Evolutionary conservation across 2,797 vertebrate species (phyloP).

Genomic region (Distichodus sexfasciatus): DNA sequence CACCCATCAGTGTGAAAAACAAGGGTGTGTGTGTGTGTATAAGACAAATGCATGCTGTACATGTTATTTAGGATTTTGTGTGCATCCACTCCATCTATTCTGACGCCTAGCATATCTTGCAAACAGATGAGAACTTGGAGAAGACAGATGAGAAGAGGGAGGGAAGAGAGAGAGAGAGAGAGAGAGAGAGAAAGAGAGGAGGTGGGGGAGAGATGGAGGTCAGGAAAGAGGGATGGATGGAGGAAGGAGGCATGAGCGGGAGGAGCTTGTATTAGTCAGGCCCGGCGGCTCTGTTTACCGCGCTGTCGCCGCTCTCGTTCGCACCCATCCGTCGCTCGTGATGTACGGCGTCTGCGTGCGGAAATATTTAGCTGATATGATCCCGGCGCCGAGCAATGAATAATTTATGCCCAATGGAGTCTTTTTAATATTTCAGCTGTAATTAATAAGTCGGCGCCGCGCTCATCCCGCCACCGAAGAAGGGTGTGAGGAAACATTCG

Average conservation of each 20-base stretch:
- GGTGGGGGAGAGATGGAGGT: neutral
- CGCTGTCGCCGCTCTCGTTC: conserved; percentile 43
- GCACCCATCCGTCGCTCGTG: conserved; percentile 51
- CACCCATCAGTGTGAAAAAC: neutral
- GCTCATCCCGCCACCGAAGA: conserved; percentile 63
- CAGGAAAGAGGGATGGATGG: conserved; percentile 22
- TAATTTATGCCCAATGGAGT: conserved; percentile 76
- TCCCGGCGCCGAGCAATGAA: conserved; percentile 70
- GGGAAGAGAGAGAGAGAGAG: neutral
- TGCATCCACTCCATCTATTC: neutral
- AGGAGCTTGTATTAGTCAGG: conserved; percentile 38
- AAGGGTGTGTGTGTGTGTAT: neutral
- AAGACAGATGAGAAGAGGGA: neutral
- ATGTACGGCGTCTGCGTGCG: conserved; percentile 65
- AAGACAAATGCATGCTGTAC: neutral
- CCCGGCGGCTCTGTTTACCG: conserved; percentile 50
- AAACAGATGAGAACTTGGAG: conserved; percentile 2
- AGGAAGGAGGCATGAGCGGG: conserved; percentile 10
- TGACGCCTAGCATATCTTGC: conserved; percentile 2
- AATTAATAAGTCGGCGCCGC: conserved; percentile 72
- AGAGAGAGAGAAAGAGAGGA: neutral
- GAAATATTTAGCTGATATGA: conserved; percentile 71
- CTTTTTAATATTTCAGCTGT: conserved; percentile 77
- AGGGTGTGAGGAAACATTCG: no score
- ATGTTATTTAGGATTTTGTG: neutral